A percentile compares a stretch with the other conserved stretches of the same genome.
Evolutionary conservation across 2,113 vertebrate genomes (phyloP).

Genomic region (Thalassoma bifasciatum): DNA sequence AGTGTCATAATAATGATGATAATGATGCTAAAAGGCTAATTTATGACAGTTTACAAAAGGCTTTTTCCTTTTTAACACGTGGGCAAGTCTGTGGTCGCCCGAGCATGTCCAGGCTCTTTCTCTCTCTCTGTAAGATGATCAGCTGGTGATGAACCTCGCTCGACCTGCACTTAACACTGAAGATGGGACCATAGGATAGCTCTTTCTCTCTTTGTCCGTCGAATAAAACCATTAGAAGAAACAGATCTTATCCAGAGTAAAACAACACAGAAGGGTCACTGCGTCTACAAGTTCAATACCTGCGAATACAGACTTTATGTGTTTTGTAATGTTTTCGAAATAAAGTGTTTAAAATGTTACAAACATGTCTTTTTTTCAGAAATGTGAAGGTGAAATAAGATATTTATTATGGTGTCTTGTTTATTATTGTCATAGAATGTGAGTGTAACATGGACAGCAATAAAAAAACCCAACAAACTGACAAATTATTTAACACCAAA

Average conservation of each 20-base stretch:
- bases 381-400: background rate
- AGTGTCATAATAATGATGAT: slow-evolving; percentile 5
- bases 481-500: too few relatives aligned
- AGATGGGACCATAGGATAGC: slow-evolving; percentile 31
- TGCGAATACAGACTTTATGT: background rate
- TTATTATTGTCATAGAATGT: too few relatives aligned
- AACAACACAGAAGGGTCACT: background rate
- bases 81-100: slow-evolving; percentile 16
- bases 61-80: background rate
- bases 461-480: too few relatives aligned
- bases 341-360: background rate
- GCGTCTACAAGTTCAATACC: background rate
- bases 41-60: background rate
- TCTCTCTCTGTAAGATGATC: slow-evolving; percentile 50
- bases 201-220: slow-evolving; percentile 12
- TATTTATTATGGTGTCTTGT: background rate
- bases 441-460: too few relatives aligned
- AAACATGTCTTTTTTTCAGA: background rate
- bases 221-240: background rate
- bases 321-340: background rate
- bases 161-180: slow-evolving; percentile 50
- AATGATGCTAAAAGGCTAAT: slow-evolving; percentile 11
- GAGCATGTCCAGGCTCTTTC: slow-evolving; percentile 6
- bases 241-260: slow-evolving; percentile 10
- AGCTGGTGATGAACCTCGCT: slow-evolving; percentile 41